Base-by-base conservation (phyloP, 1,140 invertebrate species). In the Drosophila arizonae region DNA sequence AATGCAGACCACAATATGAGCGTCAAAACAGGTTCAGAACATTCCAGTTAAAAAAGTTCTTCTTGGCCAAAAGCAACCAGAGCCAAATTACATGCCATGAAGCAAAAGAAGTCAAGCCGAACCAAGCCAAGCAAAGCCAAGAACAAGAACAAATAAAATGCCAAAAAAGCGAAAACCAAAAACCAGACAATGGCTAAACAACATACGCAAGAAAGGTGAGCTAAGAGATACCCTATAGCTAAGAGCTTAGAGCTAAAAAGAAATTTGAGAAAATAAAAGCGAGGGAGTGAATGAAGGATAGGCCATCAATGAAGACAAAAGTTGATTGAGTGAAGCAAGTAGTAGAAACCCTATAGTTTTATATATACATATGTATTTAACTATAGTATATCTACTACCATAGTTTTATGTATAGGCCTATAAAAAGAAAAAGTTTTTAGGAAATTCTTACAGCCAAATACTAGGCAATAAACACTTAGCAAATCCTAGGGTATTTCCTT, bases 101-200 rank as follows among this genome's bases (percentile, higher is more conserved):
- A 33, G 43, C 50, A 30, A 52, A 39, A 39, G 36, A 39, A 39
- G 36, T 39, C 36, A 13, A 39, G 43, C 43, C 43, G 6, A 17
- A 9, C 43, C 43, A 6, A 17, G 5, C 43, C n/a, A 45, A 43
- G 33, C 48, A 11, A 55, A 13, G 36, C 36, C 24, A 56, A 55
- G 26, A 55, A 11, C 24, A 56, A 55, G 26, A 55, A 11, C 17
- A 63, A 43, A 45, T 51, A 66, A 69, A 68, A 72, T 61, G 61
- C 67, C 72, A 80, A 74, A 79, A 79, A 79, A 79, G 77, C 77
- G 77, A 79, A 80, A 80, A 76, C 58, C 67, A 13, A 51, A 63
- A 60, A 28, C 3, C 10, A 45, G 17, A n/a, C 26, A 52, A 52
- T 26, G 17, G 17, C 3, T 11, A 8, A 1, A 10, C 6, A 9